phyloP scores from a whole-genome alignment of 2,797 vertebrate species.

The Epinephelus awoara region DNA sequence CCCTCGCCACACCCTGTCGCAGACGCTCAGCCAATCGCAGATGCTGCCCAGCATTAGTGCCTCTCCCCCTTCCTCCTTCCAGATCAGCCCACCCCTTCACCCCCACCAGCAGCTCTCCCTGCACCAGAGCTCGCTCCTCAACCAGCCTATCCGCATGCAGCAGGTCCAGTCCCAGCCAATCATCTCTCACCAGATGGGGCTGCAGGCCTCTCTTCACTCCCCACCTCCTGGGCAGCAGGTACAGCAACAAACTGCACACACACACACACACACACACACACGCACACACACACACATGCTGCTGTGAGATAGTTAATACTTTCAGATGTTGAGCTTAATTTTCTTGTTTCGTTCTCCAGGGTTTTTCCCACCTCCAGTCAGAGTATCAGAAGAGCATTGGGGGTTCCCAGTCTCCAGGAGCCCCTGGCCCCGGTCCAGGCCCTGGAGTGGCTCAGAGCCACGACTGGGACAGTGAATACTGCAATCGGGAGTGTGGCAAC shows the following conservation, averaged over 20 bases:
- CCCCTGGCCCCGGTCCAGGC: constrained; percentile 89
- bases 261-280: neutral
- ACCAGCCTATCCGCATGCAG: constrained; percentile 96
- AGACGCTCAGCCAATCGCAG: constrained; percentile 92
- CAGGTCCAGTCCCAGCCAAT: constrained; percentile 95
- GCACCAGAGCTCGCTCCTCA: constrained; percentile 95
- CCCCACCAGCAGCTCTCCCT: constrained; percentile 94
- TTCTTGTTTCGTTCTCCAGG: constrained; percentile 77
- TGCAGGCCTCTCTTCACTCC: constrained; percentile 95
- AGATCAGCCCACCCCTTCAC: constrained; percentile 95
- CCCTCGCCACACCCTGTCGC: constrained; percentile 91
- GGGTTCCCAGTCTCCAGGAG: constrained; percentile 92
- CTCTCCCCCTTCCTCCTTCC: constrained; percentile 94
- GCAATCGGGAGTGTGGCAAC: constrained; percentile 96
- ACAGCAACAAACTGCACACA: neutral
- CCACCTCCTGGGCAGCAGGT: constrained; percentile 97
- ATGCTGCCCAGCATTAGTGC: constrained; percentile 97
- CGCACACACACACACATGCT: neutral
- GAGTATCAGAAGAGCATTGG: constrained; percentile 95
- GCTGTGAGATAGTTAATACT: neutral
- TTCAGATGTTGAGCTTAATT: neutral
- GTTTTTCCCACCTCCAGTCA: constrained; percentile 94
- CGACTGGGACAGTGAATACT: constrained; percentile 97
- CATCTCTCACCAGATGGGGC: constrained; percentile 96
- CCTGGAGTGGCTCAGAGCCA: constrained; percentile 87